These are phyloP conservation scores for Abramis brama DNA, from an alignment of 2,113 vertebrate species.

Conservation along the genomic window DNA sequence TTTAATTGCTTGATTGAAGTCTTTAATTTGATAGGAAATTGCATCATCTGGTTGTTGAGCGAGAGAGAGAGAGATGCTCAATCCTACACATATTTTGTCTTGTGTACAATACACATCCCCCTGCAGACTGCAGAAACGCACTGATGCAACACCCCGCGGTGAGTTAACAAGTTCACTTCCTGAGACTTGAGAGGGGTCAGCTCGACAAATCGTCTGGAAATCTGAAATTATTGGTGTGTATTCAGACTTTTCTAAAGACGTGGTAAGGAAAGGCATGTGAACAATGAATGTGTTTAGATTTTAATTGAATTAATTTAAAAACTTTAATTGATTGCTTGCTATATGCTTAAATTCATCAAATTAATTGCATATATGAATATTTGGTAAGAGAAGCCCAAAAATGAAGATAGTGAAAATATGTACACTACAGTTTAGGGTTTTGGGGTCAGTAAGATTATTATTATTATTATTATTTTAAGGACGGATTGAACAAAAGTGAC, in stretches of 20 bases:
- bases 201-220: slow-evolving; percentile 11
- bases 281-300: neutral
- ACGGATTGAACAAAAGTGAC: neutral
- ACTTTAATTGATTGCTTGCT: neutral
- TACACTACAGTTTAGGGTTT: neutral
- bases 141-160: neutral
- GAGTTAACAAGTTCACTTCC: slow-evolving; percentile 34
- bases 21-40: slow-evolving; percentile 51
- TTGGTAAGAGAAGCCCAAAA: neutral
- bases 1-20: slow-evolving; percentile 53
- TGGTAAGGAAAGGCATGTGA: neutral
- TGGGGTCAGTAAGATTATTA: neutral
- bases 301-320: neutral
- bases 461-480: neutral
- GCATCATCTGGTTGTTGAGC: slow-evolving; percentile 28
- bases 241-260: no score
- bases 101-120: neutral
- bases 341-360: no score
- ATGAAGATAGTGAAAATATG: neutral
- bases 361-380: neutral
- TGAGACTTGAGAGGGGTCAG: neutral
- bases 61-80: slow-evolving; percentile 5
- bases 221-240: slow-evolving; percentile 3
- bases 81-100: neutral
- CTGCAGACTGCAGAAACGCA: neutral